These are phyloP conservation scores for Ciona savignyi DNA, from an alignment of 23 tunicate genomes.

Conservation along the genomic window DNA sequence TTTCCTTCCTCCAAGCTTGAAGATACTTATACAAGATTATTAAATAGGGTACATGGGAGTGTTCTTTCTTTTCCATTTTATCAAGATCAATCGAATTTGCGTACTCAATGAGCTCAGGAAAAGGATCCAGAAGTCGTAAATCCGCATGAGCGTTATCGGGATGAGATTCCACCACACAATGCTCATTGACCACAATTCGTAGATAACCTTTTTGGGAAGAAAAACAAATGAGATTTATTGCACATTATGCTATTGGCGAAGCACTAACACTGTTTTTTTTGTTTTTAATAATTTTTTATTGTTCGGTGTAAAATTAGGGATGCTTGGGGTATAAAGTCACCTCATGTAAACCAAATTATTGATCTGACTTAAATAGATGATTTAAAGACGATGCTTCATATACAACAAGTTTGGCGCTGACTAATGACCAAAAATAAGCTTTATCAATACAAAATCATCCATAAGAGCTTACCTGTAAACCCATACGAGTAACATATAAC, in stretches of 20 bases:
- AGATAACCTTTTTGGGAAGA: slow-evolving; percentile 25
- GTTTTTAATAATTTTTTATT: too few relatives aligned
- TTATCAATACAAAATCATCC: too few relatives aligned
- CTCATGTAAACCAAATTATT: too few relatives aligned
- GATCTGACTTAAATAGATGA: too few relatives aligned
- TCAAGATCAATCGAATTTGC: slow-evolving; percentile 72
- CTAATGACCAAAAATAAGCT: too few relatives aligned
- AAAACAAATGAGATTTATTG: background rate
- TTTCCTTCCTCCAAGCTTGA: slow-evolving; percentile 52
- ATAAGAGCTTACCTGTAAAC: slow-evolving; percentile 67
- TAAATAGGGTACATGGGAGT: slow-evolving; percentile 83
- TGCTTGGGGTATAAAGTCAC: too few relatives aligned
- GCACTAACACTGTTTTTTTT: too few relatives aligned
- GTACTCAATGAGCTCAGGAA: slow-evolving; percentile 49
- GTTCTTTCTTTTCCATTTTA: slow-evolving; percentile 59
- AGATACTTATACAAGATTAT: slow-evolving; percentile 53
- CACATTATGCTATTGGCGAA: too few relatives aligned
- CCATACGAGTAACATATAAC: slow-evolving; percentile 70
- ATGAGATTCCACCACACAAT: slow-evolving; percentile 81
- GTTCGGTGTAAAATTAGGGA: too few relatives aligned
- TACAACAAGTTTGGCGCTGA: too few relatives aligned
- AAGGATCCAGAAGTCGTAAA: slow-evolving; percentile 68
- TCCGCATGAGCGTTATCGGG: slow-evolving; percentile 89
- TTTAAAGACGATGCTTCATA: too few relatives aligned
- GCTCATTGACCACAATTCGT: slow-evolving; percentile 68